Base-by-base conservation (phyloP, 2,113 vertebrate species). In the Lasiurus borealis region DNA sequence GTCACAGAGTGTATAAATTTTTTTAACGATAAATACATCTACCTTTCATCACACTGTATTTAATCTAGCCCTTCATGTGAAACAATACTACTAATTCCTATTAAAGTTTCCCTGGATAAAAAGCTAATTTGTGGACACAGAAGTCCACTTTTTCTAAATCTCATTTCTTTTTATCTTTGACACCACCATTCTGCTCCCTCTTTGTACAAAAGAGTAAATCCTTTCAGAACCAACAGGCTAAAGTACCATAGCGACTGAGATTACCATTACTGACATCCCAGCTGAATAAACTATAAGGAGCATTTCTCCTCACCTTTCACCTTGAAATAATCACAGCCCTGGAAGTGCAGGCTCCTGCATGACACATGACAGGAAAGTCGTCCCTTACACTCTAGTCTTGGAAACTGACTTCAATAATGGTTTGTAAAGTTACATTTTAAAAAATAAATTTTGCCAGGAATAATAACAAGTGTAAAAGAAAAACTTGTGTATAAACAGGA, bases 151-250 rank as follows among this genome's bases (percentile, higher is more conserved):
- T 96, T 96, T 90, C 46, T 44, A 97, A 97, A 94, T 96, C 96
- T 93, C 92, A 94, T 96, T 97, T 96, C 93, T 96, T 97, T 95
- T 96, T 93, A 97, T 97, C 96, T 97, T 96, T 94, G 77, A 91
- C 76, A 85, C 95, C 2, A 2, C 96, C 84, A 90, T 91, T 93
- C 87, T 86, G 82, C 92, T 94, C 92, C 91, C 91, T 96, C 92
- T 96, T 95, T 96, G 96, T 96, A 82, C 40, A 85, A 92, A 96
- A 92, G 88, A 93, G 88, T 90, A 96, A 96, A 94, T 96, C 95
- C 96, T 95, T 97, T 96, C 94, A 91, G 90, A 96, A 94, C 96
- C 93, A 94, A 96, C 68, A 93, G 90, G 73, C 92, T 97, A 96
- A 94, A 94, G 90, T 85, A 87, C 93, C 86, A 86, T n/a, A 91